Percentiles rank a stretch among this genome's conserved stretches.
phyloP scores from a whole-genome alignment of 2,113 vertebrate genomes.

The Esox niger region DNA sequence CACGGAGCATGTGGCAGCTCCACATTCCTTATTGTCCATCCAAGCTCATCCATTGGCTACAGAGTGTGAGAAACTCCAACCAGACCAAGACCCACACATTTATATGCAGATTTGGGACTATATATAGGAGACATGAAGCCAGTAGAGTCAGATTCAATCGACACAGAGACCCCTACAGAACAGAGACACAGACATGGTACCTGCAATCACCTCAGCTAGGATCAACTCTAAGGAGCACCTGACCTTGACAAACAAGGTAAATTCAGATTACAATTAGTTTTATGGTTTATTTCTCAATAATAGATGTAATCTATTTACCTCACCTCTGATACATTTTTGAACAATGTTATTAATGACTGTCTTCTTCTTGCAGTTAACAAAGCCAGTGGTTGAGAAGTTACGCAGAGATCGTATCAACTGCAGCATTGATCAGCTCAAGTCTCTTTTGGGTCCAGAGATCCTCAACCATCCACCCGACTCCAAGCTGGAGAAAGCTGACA shows the following conservation, averaged over 20 bases:
- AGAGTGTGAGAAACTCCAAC: slow-evolving; percentile 50
- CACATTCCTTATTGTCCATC: slow-evolving; percentile 15
- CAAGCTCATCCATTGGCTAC: slow-evolving; percentile 44
- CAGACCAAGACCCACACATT: slow-evolving; percentile 45
- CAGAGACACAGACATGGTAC: slow-evolving; percentile 39
- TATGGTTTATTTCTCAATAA: not conserved
- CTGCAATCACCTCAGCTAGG: slow-evolving; percentile 25
- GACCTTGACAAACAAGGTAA: slow-evolving; percentile 37
- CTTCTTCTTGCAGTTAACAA: slow-evolving; percentile 15
- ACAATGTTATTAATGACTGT: not conserved
- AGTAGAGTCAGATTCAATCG: slow-evolving; percentile 32
- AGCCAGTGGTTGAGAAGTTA: slow-evolving; percentile 37
- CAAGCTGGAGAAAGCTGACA: slow-evolving; percentile 48
- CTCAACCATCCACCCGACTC: slow-evolving; percentile 26
- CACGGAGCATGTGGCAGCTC: too few relatives aligned
- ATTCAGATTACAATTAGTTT: not conserved
- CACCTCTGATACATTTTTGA: not conserved
- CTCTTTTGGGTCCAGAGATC: slow-evolving; percentile 32
- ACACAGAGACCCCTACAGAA: slow-evolving; percentile 31
- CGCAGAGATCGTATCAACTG: slow-evolving; percentile 43
- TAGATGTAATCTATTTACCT: not conserved
- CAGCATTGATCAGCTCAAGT: slow-evolving; percentile 43
- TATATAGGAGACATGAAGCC: slow-evolving; percentile 42
- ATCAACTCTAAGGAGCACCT: slow-evolving; percentile 31
- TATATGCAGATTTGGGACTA: slow-evolving; percentile 50